These are phyloP conservation scores for Tuta absoluta DNA, from an alignment of 2,888 invertebrate species.

Conservation along the genomic window DNA sequence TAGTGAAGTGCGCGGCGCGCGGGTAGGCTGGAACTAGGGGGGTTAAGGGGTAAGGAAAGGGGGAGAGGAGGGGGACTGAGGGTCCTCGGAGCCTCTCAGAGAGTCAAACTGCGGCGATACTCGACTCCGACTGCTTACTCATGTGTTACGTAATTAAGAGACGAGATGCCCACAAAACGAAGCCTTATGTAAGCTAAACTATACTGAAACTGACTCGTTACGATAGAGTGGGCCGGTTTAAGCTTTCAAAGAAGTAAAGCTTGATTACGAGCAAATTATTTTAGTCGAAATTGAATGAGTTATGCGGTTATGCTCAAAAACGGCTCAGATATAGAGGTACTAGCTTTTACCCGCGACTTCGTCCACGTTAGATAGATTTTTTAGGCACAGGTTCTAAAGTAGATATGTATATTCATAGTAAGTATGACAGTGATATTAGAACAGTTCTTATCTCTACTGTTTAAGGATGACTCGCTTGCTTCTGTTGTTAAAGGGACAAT, in stretches of 20 bases:
- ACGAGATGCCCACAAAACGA: constrained; percentile 11
- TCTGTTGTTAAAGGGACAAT: too few species aligned
- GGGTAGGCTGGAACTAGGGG: constrained; percentile 14
- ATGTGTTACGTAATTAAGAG: constrained; percentile 40
- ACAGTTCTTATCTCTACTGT: too few species aligned
- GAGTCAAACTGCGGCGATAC: constrained; percentile 40
- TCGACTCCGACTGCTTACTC: constrained; percentile 34
- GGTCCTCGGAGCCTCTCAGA: constrained; percentile 34
- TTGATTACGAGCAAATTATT: neutral
- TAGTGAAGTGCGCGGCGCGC: constrained; percentile 7
- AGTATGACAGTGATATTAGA: too few species aligned
- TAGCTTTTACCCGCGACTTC: too few species aligned
- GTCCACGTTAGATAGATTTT: too few species aligned
- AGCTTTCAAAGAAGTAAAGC: neutral
- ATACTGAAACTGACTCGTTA: neutral
- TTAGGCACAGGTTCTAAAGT: too few species aligned
- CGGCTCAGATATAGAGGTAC: neutral
- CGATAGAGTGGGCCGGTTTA: neutral
- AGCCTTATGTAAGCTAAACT: constrained; percentile 1
- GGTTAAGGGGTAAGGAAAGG: constrained; percentile 21
- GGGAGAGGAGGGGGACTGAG: constrained; percentile 25
- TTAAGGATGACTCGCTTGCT: too few species aligned
- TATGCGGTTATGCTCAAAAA: neutral
- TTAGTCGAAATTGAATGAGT: neutral
- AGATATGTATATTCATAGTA: too few species aligned